Conservation (phyloP, 2,113 vertebrate genomes). For the Dipodomys spectabilis region DNA sequence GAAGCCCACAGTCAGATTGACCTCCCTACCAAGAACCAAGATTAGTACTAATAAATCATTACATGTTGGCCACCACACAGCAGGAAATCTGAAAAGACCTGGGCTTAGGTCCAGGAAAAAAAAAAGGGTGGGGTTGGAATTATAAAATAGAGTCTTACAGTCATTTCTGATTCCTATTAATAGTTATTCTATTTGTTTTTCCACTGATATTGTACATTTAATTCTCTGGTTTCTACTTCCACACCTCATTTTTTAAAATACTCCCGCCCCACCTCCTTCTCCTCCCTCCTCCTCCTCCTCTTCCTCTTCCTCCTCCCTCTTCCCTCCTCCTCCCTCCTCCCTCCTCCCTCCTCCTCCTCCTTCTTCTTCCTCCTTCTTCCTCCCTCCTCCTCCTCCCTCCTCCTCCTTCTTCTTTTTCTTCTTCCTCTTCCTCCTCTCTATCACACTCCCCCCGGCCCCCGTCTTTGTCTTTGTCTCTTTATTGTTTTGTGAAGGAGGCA, state of each 20-base stretch:
- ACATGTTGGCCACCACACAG: accelerated
- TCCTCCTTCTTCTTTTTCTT: too few species aligned
- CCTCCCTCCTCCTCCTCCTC: too few species aligned
- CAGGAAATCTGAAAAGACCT: neutral
- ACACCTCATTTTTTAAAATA: neutral
- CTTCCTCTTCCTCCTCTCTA: accelerated
- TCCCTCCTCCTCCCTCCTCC: too few species aligned
- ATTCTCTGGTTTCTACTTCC: neutral
- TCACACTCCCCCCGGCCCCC: too few species aligned
- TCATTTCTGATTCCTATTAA: neutral
- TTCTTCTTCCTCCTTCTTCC: too few species aligned
- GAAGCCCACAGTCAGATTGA: neutral
- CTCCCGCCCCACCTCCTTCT: neutral
- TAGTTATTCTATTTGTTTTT: neutral
- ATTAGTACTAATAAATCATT: neutral
- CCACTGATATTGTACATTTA: neutral
- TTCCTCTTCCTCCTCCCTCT: neutral
- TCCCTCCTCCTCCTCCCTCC: too few species aligned
- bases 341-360: too few species aligned
- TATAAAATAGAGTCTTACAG: neutral
- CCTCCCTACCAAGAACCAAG: neutral
- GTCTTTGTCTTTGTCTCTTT: too few species aligned
- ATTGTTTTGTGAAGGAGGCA: neutral
- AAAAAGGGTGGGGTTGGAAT: neutral
- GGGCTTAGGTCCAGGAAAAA: neutral